Evolutionary conservation across 2,888 invertebrate genomes (phyloP).

Genomic region (Neria commutata): DNA sequence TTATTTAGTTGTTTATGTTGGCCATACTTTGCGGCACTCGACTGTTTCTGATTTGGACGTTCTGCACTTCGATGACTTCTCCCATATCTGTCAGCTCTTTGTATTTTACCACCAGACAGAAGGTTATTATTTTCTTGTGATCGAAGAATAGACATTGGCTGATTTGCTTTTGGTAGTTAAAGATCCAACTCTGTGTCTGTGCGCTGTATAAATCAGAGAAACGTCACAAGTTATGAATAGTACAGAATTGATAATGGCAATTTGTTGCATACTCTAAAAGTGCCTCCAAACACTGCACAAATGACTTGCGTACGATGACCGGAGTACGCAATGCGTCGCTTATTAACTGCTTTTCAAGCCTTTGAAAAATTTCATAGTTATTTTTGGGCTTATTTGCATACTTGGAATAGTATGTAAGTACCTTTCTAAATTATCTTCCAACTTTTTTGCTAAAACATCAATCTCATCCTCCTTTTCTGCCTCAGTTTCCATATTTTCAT

Average conservation of each 20-base stretch:
- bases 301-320: background rate
- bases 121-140: slow-evolving; percentile 25
- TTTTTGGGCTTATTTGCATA: too few relatives aligned
- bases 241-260: too few relatives aligned
- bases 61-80: slow-evolving; percentile 30
- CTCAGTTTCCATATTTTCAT: background rate
- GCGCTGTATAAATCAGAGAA: slow-evolving; percentile 19
- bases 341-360: too few relatives aligned
- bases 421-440: too few relatives aligned
- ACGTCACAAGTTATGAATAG: too few relatives aligned
- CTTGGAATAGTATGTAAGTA: too few relatives aligned
- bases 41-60: slow-evolving; percentile 22
- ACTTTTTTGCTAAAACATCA: background rate
- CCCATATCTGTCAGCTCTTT: slow-evolving; percentile 34
- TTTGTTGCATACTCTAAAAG: background rate
- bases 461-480: background rate
- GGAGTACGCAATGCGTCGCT: too few relatives aligned
- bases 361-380: too few relatives aligned
- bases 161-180: slow-evolving; percentile 39
- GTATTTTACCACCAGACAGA: slow-evolving; percentile 34
- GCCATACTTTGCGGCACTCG: slow-evolving; percentile 24
- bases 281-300: background rate
- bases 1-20: too few relatives aligned
- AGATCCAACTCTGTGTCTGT: slow-evolving; percentile 43
- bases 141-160: slow-evolving; percentile 25